phyloP scores from a whole-genome alignment of 2,888 invertebrate species.

The Tortrix viridana region DNA sequence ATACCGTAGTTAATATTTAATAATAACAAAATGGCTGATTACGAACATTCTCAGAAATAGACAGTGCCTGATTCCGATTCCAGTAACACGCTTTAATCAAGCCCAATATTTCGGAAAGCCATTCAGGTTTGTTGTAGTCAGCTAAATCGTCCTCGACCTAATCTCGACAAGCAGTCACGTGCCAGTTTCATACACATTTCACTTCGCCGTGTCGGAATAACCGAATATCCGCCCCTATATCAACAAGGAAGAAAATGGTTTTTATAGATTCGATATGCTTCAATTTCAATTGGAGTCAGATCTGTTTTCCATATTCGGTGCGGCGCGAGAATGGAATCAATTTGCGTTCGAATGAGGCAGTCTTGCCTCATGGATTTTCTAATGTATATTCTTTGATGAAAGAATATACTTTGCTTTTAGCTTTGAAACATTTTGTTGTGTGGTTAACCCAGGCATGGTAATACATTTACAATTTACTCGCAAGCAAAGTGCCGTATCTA shows the following conservation, averaged over 20 bases:
- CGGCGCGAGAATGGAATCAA: slow-evolving; percentile 61
- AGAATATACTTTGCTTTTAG: slow-evolving; percentile 37
- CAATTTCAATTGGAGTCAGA: slow-evolving; percentile 74
- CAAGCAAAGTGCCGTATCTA: no score
- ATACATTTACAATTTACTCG: no score
- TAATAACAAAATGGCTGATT: no score
- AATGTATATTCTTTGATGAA: slow-evolving; percentile 61
- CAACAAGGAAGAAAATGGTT: slow-evolving; percentile 78
- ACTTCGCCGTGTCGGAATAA: slow-evolving; percentile 66
- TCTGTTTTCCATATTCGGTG: slow-evolving; percentile 67
- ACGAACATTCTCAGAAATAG: no score
- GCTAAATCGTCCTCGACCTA: slow-evolving; percentile 48
- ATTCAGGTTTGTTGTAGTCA: slow-evolving; percentile 41
- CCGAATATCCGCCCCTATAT: slow-evolving; percentile 60
- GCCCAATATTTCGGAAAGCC: slow-evolving; percentile 7
- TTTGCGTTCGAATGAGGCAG: slow-evolving; percentile 66
- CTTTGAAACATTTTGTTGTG: not conserved
- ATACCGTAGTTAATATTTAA: no score
- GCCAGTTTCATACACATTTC: slow-evolving; percentile 63
- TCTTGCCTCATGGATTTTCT: slow-evolving; percentile 53
- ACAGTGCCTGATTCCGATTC: no score
- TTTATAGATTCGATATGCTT: slow-evolving; percentile 80
- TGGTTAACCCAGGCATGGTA: no score
- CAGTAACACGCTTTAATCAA: slow-evolving; percentile 22
- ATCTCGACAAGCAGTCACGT: slow-evolving; percentile 72